Percentiles rank a stretch among this genome's conserved stretches.
Evolutionary conservation across 2,113 vertebrate species (phyloP).

Genomic region (Gambusia holbrooki): DNA sequence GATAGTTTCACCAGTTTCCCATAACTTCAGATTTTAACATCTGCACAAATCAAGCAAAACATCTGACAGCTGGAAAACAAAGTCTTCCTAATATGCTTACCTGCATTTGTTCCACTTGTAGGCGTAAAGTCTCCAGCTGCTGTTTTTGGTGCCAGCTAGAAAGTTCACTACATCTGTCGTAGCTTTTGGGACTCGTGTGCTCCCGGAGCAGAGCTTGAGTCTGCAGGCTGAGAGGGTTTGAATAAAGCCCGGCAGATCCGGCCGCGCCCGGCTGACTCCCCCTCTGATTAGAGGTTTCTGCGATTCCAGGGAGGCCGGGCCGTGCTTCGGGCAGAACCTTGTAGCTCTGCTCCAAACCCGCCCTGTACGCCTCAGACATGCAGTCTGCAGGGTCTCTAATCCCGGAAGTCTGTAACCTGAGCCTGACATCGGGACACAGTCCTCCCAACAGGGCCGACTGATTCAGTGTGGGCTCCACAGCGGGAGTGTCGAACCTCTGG

Average conservation of each 20-base stretch:
- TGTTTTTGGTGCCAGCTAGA: conserved; percentile 87
- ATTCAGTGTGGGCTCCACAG: conserved; percentile 90
- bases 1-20: conserved; percentile 3
- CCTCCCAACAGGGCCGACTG: conserved; percentile 86
- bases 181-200: conserved; percentile 75
- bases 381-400: conserved; percentile 69
- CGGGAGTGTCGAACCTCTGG: conserved; percentile 88
- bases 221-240: conserved; percentile 75
- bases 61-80: background rate
- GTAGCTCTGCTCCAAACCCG: conserved; percentile 73
- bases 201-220: conserved; percentile 79
- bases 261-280: conserved; percentile 59
- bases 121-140: conserved; percentile 86
- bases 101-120: conserved; percentile 96
- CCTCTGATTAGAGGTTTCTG: conserved; percentile 74
- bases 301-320: conserved; percentile 50
- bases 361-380: conserved; percentile 79
- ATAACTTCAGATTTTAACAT: background rate
- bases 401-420: conserved; percentile 80
- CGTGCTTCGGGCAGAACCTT: conserved; percentile 87
- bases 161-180: conserved; percentile 83
- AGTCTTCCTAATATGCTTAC: conserved; percentile 66
- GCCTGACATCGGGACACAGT: conserved; percentile 84
- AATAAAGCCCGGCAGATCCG: conserved; percentile 75
- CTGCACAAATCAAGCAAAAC: background rate